Conservation (phyloP, 2,113 vertebrate species). For the Anseranas semipalmata region DNA sequence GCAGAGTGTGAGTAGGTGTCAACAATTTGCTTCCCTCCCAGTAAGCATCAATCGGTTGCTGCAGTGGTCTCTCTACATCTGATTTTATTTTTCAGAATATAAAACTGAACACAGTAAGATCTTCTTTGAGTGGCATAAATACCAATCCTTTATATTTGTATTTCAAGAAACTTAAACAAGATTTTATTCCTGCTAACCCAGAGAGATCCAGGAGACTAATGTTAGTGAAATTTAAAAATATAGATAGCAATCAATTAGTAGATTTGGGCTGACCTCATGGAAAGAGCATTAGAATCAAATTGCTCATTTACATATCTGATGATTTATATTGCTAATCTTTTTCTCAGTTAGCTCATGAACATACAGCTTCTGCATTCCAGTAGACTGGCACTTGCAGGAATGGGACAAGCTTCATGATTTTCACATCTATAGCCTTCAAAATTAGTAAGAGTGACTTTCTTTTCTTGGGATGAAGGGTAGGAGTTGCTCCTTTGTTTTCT, state of each 20-base stretch:
- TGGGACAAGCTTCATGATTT: background rate
- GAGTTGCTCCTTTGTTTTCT: background rate
- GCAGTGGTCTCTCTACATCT: background rate
- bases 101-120: background rate
- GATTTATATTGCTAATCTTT: background rate
- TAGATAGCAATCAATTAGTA: background rate
- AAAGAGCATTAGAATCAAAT: background rate
- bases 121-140: background rate
- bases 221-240: background rate
- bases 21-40: background rate
- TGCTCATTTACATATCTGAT: background rate
- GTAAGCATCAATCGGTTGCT: background rate
- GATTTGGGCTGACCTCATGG: background rate
- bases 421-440: background rate
- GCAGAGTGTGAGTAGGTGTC: background rate
- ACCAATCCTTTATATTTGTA: background rate
- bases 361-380: background rate
- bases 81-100: background rate
- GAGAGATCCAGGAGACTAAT: background rate
- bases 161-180: background rate
- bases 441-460: background rate
- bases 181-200: background rate
- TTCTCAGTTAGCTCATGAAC: background rate
- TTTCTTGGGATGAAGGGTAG: background rate
- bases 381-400: background rate